These are phyloP conservation scores for Idaea aversata DNA, from an alignment of 2,888 invertebrate species.

Conservation along the genomic window DNA sequence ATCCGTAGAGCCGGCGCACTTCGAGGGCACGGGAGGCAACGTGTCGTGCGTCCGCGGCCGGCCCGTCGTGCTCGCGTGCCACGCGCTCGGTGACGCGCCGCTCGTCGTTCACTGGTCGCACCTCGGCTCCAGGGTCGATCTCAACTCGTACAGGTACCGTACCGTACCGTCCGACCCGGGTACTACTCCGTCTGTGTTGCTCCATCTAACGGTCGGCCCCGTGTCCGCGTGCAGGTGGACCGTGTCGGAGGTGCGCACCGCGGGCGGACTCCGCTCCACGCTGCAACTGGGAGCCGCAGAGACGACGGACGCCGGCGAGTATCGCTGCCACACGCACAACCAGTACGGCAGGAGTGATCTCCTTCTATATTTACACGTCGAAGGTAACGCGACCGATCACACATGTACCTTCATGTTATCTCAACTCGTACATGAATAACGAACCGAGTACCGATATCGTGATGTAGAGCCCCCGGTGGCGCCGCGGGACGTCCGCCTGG, in stretches of 20 bases:
- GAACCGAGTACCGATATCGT: neutral
- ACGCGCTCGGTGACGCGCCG: conserved; percentile 89
- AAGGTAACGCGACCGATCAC: conserved; percentile 62
- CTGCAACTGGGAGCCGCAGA: conserved; percentile 83
- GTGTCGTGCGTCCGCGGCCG: conserved; percentile 81
- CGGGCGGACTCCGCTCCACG: conserved; percentile 83
- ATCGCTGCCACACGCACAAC: conserved; percentile 86
- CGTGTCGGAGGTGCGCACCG: conserved; percentile 83
- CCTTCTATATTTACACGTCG: conserved; percentile 83
- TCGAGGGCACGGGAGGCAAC: conserved; percentile 79
- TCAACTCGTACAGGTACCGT: conserved; percentile 78
- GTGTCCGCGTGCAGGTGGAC: conserved; percentile 60
- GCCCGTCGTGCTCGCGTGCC: conserved; percentile 84
- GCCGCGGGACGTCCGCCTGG: conserved; percentile 78
- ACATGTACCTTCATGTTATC: neutral
- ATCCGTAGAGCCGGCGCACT: conserved; percentile 84
- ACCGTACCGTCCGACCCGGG: neutral
- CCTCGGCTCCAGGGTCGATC: conserved; percentile 83
- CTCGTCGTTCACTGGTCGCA: conserved; percentile 88
- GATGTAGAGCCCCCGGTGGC: conserved; percentile 84
- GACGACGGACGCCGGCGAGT: conserved; percentile 85
- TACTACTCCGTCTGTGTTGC: no score
- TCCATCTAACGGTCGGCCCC: neutral
- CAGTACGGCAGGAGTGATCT: conserved; percentile 84
- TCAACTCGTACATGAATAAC: neutral